These are phyloP conservation scores for Drosophila mojavensis DNA, from an alignment of 1,140 invertebrate genomes.

Conservation along the genomic window DNA sequence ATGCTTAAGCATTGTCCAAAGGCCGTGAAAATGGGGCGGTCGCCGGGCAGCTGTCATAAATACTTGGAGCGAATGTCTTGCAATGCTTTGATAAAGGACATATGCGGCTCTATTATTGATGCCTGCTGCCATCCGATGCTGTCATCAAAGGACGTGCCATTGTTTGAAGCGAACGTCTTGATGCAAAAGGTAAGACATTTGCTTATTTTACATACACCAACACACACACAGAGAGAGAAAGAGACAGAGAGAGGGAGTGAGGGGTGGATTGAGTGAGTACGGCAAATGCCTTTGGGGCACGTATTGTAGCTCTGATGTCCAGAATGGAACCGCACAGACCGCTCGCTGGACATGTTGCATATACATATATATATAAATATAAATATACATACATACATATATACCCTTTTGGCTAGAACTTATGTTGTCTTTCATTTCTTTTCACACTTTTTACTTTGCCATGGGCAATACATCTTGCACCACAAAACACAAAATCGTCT, in stretches of 20 bases:
- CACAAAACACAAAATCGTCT: conserved; percentile 82
- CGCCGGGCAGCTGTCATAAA: conserved; percentile 63
- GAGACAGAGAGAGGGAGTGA: neutral
- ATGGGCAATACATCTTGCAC: conserved; percentile 81
- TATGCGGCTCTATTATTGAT: conserved; percentile 76
- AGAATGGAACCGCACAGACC: conserved; percentile 30
- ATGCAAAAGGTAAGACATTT: conserved; percentile 67
- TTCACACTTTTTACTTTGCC: conserved; percentile 71
- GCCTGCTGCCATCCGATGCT: conserved; percentile 44
- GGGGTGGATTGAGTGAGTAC: neutral
- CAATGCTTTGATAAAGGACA: conserved; percentile 70
- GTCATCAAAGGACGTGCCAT: conserved; percentile 74
- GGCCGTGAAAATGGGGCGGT: conserved; percentile 1
- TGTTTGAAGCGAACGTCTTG: conserved; percentile 74
- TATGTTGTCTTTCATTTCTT: conserved; percentile 66
- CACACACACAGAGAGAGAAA: neutral
- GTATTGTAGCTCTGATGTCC: conserved; percentile 5
- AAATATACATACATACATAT: neutral
- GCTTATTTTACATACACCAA: conserved; percentile 71
- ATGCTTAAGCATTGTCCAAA: conserved; percentile 66
- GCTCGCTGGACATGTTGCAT: conserved; percentile 54
- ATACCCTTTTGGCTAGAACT: conserved; percentile 62
- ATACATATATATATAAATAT: no score
- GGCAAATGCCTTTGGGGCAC: conserved; percentile 54
- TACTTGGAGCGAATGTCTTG: conserved; percentile 37